A percentile compares a stretch with the other conserved stretches of the same genome.
phyloP scores from a whole-genome alignment of 2,113 vertebrate species.

The Urocitellus parryii region DNA sequence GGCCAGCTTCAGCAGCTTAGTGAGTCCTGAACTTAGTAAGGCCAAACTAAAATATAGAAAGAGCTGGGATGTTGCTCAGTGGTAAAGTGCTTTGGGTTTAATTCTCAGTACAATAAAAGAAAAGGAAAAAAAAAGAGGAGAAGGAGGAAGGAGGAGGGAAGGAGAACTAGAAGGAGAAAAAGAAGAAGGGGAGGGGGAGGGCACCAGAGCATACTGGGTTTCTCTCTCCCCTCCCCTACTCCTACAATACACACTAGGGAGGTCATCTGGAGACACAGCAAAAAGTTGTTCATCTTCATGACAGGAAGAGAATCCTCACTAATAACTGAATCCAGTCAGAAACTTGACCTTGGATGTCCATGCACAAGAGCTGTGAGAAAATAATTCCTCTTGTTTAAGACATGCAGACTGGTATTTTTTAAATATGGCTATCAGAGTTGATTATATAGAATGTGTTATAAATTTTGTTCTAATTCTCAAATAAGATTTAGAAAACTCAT shows the following conservation, averaged over 20 bases:
- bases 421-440: neutral
- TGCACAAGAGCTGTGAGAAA: neutral
- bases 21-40: too few relatives aligned
- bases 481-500: conserved; percentile 6
- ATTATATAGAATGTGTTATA: neutral
- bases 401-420: neutral
- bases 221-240: neutral
- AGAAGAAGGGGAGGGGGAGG: too few relatives aligned
- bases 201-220: neutral
- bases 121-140: too few relatives aligned
- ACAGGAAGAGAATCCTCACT: neutral
- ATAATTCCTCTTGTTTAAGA: neutral
- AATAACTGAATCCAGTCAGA: neutral
- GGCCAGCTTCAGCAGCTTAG: too few relatives aligned
- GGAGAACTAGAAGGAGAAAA: too few relatives aligned
- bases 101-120: too few relatives aligned
- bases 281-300: neutral
- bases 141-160: too few relatives aligned
- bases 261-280: neutral
- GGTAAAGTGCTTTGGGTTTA: too few relatives aligned
- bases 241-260: neutral
- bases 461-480: neutral
- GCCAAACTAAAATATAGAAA: too few relatives aligned
- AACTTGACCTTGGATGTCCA: neutral
- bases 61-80: too few relatives aligned